Percentiles rank a stretch among this genome's conserved stretches.
These are phyloP conservation scores for Drosophila merina DNA, from an alignment of 2,888 invertebrate genomes.

Conservation along the genomic window DNA sequence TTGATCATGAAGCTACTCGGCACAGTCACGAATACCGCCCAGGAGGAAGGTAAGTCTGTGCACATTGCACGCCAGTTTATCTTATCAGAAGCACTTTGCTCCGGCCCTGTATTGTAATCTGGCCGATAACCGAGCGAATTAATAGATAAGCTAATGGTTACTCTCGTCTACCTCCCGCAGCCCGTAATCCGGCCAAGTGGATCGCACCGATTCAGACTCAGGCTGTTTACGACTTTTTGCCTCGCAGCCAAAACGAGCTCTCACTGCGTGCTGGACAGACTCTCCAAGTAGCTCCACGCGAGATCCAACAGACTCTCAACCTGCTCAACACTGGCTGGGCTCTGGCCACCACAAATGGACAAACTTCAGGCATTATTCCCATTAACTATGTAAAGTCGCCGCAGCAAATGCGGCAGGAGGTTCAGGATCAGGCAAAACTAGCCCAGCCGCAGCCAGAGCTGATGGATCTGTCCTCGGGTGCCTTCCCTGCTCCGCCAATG, in stretches of 20 bases:
- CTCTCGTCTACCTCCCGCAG: constrained; percentile 80
- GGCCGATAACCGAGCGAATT: constrained; percentile 39
- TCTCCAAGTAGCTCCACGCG: constrained; percentile 92
- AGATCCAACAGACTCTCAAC: constrained; percentile 88
- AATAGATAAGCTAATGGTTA: constrained; percentile 51
- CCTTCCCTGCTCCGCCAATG: constrained; percentile 72
- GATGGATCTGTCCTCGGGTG: constrained; percentile 70
- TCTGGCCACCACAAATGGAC: constrained; percentile 86
- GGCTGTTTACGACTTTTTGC: constrained; percentile 91
- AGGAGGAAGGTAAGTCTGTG: constrained; percentile 86
- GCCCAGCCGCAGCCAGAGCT: constrained; percentile 60
- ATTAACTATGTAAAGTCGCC: constrained; percentile 85
- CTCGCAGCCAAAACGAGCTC: constrained; percentile 90
- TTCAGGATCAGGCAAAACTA: constrained; percentile 28
- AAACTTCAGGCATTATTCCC: constrained; percentile 87
- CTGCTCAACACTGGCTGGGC: constrained; percentile 89
- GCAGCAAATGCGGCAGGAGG: constrained; percentile 75
- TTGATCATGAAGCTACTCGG: constrained; percentile 93
- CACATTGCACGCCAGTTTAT: constrained; percentile 55
- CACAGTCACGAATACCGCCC: constrained; percentile 85
- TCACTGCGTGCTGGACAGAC: constrained; percentile 90
- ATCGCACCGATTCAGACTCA: constrained; percentile 87
- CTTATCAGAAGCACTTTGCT: constrained; percentile 65
- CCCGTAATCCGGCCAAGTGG: constrained; percentile 89
- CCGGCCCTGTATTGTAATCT: constrained; percentile 43